phyloP scores from a whole-genome alignment of 2,797 vertebrate genomes.

The Pipistrellus pygmaeus region DNA sequence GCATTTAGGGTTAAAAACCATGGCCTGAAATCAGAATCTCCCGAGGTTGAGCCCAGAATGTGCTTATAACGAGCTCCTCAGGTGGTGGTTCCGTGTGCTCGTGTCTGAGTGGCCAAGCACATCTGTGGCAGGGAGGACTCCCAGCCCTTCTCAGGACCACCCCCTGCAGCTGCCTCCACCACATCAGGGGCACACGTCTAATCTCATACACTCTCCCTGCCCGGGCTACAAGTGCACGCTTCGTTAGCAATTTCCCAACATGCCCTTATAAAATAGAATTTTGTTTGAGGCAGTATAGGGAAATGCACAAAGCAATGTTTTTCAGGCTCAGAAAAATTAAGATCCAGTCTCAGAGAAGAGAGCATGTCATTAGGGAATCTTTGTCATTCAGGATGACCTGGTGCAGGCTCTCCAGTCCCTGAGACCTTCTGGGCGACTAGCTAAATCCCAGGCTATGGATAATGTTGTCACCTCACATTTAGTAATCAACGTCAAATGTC shows the following conservation, averaged over 20 bases:
- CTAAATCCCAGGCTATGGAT: neutral
- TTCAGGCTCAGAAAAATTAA: slow-evolving; percentile 25
- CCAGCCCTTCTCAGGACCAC: neutral
- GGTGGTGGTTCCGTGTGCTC: fast-evolving
- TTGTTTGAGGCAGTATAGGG: neutral
- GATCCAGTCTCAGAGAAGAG: neutral
- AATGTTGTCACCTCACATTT: neutral
- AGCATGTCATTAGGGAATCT: neutral
- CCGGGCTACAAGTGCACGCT: neutral
- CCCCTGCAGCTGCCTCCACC: neutral
- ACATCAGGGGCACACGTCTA: neutral
- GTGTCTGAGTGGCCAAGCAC: neutral
- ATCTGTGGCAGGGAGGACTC: neutral
- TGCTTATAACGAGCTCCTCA: neutral
- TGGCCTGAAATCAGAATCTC: neutral
- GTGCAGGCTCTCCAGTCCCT: neutral
- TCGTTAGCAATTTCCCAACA: neutral
- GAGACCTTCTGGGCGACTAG: neutral
- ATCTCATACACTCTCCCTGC: neutral
- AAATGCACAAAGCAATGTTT: neutral
- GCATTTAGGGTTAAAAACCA: neutral
- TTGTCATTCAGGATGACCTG: neutral
- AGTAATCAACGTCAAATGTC: neutral
- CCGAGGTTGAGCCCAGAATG: neutral
- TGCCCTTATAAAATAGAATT: neutral